Conservation (phyloP, 2,888 invertebrate genomes). For the Dugesia japonica region DNA sequence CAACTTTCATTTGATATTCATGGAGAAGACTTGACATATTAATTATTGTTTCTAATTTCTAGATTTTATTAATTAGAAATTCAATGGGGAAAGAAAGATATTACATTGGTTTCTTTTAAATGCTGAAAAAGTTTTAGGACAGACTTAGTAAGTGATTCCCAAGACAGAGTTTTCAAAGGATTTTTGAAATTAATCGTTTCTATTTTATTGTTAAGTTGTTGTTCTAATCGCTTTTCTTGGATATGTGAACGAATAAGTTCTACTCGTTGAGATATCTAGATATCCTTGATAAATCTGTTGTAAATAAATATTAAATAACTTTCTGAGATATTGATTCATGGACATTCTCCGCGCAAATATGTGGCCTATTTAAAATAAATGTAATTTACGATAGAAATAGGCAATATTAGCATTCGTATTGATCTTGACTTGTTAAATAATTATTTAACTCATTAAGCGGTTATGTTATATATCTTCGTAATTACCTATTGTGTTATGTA, state of each 20-base stretch:
- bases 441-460: no score
- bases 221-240: neutral
- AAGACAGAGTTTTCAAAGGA: neutral
- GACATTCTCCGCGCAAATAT: neutral
- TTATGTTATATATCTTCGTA: no score
- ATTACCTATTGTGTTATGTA: no score
- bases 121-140: conserved; percentile 1
- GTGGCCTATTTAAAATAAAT: neutral
- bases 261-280: neutral
- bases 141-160: neutral
- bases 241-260: neutral
- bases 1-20: neutral
- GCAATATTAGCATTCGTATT: no score
- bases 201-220: neutral
- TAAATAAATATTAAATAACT: neutral
- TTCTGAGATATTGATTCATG: neutral
- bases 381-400: no score
- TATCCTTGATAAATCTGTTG: no score
- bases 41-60: neutral
- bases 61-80: neutral
- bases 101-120: conserved; percentile 10
- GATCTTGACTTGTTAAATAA: no score
- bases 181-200: conserved; percentile 6
- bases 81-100: neutral
- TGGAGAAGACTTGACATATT: neutral